Base-by-base conservation (phyloP, 2,888 invertebrate species). In the Melolontha melolontha region DNA sequence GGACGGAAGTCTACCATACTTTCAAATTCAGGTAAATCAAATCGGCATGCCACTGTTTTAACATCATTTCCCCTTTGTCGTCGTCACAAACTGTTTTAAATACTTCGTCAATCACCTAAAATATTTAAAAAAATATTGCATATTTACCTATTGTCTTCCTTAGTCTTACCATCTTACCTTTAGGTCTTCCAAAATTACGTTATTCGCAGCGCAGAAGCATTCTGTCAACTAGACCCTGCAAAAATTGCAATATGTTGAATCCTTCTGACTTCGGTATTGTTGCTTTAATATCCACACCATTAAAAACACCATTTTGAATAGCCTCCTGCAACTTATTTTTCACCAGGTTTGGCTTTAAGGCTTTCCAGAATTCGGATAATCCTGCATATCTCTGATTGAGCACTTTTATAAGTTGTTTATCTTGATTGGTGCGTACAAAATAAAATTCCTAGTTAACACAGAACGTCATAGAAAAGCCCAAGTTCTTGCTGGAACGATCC, bases 91-190 rank as follows among this genome's bases (percentile, higher is more conserved):
- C 10, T 29, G 34, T 64, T 51, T 64, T 64, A 40, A 62, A 62
- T 62, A 62, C 44, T 62, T 62, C 44, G 54, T 62, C 62, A 62
- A 62, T 62, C 44, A 62, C 44, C 42, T 62, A 62, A n/a, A 49
- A 44, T 39, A n/a, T n/a, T n/a, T n/a, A 62, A 62, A 29, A 62
- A 62, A 44, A 29, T 29, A 29, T 29, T 29, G 29, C 29, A 29
- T 29, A 29, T 29, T 29, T 29, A 29, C 29, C 6, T 29, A 29
- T 14, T 47, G n/a, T 62, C 44, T 12, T 5, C n/a, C n/a, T n/a
- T n/a, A n/a, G n/a, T 47, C 40, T 39, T 39, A 62, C 40, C 12
- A 12, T 47, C 64, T 51, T 64, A 64, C 64, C 51, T 64, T n/a
- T n/a, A n/a, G n/a, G n/a, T n/a, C n/a, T n/a, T n/a, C n/a, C n/a